Evolutionary conservation across 1,140 invertebrate species (phyloP).

Genomic region (Papilio polytes): DNA sequence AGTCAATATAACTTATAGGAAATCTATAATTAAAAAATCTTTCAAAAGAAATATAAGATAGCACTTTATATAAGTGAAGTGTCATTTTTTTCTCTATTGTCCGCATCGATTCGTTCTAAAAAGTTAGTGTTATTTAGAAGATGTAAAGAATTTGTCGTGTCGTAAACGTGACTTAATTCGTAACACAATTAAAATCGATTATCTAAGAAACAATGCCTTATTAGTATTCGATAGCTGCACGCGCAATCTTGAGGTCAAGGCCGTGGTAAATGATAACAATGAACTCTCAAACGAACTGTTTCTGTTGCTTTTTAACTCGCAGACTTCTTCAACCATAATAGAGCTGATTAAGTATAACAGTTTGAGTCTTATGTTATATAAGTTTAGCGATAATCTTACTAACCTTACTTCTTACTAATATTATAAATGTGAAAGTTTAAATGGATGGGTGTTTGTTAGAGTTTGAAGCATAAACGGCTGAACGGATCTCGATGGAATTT

Average conservation of each 20-base stretch:
- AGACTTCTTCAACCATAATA: background rate
- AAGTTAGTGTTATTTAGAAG: background rate
- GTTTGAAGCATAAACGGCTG: too few species aligned
- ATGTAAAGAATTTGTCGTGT: background rate
- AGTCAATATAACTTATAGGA: background rate
- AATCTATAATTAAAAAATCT: background rate
- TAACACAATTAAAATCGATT: constrained; percentile 29
- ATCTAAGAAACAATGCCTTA: constrained; percentile 30
- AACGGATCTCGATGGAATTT: too few species aligned
- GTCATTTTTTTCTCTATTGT: too few species aligned
- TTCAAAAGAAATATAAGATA: too few species aligned
- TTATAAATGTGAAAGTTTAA: too few species aligned
- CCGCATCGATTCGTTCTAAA: background rate
- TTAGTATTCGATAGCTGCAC: constrained; percentile 22
- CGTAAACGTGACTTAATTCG: background rate
- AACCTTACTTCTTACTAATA: too few species aligned
- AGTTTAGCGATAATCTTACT: background rate
- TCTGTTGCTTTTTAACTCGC: background rate
- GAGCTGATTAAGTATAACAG: background rate
- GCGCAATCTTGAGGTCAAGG: constrained; percentile 24
- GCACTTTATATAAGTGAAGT: too few species aligned
- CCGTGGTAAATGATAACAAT: constrained; percentile 5
- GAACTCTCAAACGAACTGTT: constrained; percentile 5
- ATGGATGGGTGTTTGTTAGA: too few species aligned
- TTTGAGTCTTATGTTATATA: background rate